Evolutionary conservation across 2,113 vertebrate species (phyloP).

Genomic region (Sardina pilchardus): DNA sequence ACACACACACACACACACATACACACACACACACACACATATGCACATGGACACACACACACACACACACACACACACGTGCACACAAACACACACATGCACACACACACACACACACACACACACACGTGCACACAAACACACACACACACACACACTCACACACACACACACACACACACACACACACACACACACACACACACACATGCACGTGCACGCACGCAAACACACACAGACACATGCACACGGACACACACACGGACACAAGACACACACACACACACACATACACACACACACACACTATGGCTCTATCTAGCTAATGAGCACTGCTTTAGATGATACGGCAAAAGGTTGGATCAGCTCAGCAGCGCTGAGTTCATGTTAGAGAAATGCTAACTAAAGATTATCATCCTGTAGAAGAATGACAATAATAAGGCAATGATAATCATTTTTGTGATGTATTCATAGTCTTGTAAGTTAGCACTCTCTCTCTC

Average conservation of each 20-base stretch:
- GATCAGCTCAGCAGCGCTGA: too few relatives aligned
- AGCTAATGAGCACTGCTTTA: too few relatives aligned
- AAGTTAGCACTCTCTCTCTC: background rate
- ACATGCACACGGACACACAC: background rate
- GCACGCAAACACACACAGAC: too few relatives aligned
- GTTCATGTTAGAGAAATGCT: too few relatives aligned
- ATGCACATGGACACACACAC: background rate
- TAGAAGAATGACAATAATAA: too few relatives aligned
- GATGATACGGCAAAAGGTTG: too few relatives aligned
- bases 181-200: too few relatives aligned
- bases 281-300: background rate
- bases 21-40: background rate
- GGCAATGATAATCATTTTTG: background rate
- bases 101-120: background rate
- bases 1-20: slow-evolving; percentile 4
- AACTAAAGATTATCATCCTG: too few relatives aligned
- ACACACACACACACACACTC: background rate
- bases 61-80: too few relatives aligned
- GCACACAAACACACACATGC: too few relatives aligned
- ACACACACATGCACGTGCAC: too few relatives aligned
- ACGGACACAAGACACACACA: slow-evolving; percentile 3
- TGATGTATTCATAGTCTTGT: background rate
- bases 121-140: slow-evolving; percentile 15
- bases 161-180: slow-evolving; percentile 9
- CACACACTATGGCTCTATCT: background rate